Percentiles rank a stretch among this genome's conserved stretches.
Conservation (phyloP, 1,140 invertebrate genomes). For the Nasonia longicornis region DNA sequence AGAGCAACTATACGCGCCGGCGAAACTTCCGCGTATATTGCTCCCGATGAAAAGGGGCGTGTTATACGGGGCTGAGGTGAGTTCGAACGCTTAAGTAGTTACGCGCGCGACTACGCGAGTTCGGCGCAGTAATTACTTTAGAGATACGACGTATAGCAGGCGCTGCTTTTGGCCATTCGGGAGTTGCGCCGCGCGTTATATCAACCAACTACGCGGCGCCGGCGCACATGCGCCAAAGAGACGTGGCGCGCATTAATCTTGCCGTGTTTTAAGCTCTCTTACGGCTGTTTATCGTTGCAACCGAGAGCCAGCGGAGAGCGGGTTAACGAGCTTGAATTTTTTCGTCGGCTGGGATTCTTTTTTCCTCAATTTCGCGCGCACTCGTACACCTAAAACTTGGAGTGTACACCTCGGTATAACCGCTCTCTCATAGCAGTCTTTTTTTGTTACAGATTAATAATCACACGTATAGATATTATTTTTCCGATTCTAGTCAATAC, state of each 20-base stretch:
- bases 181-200: constrained; percentile 10
- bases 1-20: not conserved
- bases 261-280: constrained; percentile 28
- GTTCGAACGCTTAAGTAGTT: constrained; percentile 24
- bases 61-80: constrained; percentile 5
- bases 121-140: constrained; percentile 34
- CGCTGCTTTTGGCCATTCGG: constrained; percentile 5
- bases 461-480: no score
- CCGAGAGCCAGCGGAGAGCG: not conserved
- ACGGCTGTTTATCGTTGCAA: constrained; percentile 31
- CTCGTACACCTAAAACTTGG: not conserved
- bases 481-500: no score
- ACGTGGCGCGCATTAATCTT: constrained; percentile 34
- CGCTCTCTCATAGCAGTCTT: no score
- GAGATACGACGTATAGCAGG: constrained; percentile 17
- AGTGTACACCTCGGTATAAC: no score
- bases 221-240: not conserved
- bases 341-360: constrained; percentile 23
- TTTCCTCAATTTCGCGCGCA: not conserved
- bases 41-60: constrained; percentile 31
- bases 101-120: constrained; percentile 18
- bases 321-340: constrained; percentile 34
- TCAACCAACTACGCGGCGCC: not conserved
- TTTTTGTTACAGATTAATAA: no score
- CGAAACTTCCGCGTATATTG: constrained; percentile 30